Percentiles rank a stretch among this genome's conserved stretches.
Conservation (phyloP, 2,113 vertebrate genomes). For the Oplegnathus fasciatus region DNA sequence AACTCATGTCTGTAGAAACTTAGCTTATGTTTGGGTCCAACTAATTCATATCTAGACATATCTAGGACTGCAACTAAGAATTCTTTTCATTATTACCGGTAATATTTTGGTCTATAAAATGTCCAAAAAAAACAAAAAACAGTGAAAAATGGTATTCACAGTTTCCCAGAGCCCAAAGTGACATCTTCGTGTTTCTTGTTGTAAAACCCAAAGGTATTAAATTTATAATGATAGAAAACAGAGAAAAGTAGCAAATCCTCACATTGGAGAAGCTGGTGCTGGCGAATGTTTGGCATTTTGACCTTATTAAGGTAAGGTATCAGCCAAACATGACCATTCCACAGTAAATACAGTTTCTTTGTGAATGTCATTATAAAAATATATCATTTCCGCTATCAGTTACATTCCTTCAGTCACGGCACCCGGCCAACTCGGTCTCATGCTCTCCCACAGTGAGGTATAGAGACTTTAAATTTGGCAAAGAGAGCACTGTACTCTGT, state of each 20-base stretch:
- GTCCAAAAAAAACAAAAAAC: neutral
- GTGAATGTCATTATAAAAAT: neutral
- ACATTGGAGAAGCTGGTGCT: neutral
- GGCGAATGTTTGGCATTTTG: neutral
- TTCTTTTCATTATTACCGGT: no score
- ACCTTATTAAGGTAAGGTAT: neutral
- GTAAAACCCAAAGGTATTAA: neutral
- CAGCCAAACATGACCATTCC: neutral
- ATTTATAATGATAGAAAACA: neutral
- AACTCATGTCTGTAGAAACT: neutral
- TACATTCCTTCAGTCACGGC: neutral
- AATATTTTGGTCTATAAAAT: neutral
- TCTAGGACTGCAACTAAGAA: neutral
- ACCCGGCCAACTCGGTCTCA: neutral
- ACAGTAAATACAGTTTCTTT: neutral
- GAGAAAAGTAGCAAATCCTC: neutral
- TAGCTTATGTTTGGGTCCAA: neutral
- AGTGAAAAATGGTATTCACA: neutral
- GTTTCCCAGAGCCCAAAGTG: neutral
- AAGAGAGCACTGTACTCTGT: neutral
- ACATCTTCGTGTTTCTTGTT: neutral
- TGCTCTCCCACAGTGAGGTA: neutral
- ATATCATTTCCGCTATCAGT: neutral
- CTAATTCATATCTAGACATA: neutral
- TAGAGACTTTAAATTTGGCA: no score